Base-by-base conservation (phyloP, 2,888 invertebrate species). In the Epinotia demarniana region DNA sequence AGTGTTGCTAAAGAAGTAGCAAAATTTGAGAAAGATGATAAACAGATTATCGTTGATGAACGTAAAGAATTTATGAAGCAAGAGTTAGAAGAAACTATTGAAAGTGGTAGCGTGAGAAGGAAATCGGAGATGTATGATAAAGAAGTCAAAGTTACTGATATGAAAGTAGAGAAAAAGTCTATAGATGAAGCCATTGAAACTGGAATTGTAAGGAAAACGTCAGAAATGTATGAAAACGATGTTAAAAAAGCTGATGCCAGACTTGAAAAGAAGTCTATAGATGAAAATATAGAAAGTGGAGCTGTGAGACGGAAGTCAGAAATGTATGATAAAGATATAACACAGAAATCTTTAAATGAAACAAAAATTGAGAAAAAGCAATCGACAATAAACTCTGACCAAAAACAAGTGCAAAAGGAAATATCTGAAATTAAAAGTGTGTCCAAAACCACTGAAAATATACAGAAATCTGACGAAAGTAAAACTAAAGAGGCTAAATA, bases 81-180 rank as follows among this genome's bases (percentile, higher is more conserved):
- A 76, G 85, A 85, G 69, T 77, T 85, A 60, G 79, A 84, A 73
- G 84, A 86, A 79, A 78, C 79, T 0, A 84, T 85, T 62, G 83
- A 83, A 76, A 70, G 78, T 67, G 86, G 84, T 13, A 83, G 78
- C 49, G 84, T 87, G 0, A 83, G 79, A 58, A 80, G 77, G 46
- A 83, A 84, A 69, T 81, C 85, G 6, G 78, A 75, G 58, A 79
- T 77, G 55, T 85, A 84, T 77, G 79, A 80, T 27, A 80, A 81
- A 61, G 78, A 80, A 13, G 49, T 60, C 12, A 58, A 49, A 53
- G 18, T 19, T 67, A 62, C 55, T 33, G 73, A 79, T 72, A 57
- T 12, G 0, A 79, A 78, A 64, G 67, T 76, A 46, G 66, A 62
- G 18, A 72, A 68, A 18, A 73, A 71, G 69, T 55, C 53, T 63